Percentiles rank a stretch among this genome's conserved stretches.
phyloP scores from a whole-genome alignment of 2,797 vertebrate genomes.

The Gambusia yucatana region DNA sequence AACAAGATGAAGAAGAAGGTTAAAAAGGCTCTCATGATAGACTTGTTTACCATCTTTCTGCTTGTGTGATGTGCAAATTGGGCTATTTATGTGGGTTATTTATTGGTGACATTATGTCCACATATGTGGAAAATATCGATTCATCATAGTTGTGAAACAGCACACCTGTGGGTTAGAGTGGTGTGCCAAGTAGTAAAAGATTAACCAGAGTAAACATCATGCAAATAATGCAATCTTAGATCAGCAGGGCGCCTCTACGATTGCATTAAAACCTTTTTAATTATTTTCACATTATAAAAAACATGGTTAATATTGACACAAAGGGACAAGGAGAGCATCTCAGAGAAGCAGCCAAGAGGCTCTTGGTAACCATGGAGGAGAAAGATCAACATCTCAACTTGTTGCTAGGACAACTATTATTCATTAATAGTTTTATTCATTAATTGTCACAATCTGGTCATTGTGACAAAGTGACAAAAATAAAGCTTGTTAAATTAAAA shows the following conservation, averaged over 20 bases:
- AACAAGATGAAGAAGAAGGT: constrained; percentile 10
- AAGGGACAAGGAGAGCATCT: too few species aligned
- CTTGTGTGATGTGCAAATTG: background rate
- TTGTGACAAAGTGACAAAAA: too few species aligned
- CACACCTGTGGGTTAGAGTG: constrained; percentile 36
- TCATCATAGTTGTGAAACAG: constrained; percentile 19
- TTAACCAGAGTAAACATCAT: background rate
- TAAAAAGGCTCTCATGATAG: constrained; percentile 8
- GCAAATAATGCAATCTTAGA: background rate
- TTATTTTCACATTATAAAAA: too few species aligned
- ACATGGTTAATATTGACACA: background rate
- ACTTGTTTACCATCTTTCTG: background rate
- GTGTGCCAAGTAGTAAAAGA: background rate
- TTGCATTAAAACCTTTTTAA: background rate
- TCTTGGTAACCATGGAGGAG: too few species aligned
- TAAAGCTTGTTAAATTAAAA: too few species aligned
- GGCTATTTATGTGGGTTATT: background rate
- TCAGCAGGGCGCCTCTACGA: background rate
- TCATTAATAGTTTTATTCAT: too few species aligned
- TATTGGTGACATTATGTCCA: constrained; percentile 23
- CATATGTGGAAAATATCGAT: background rate
- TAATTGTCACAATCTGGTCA: too few species aligned
- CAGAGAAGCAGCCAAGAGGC: too few species aligned
- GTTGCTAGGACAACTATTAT: too few species aligned
- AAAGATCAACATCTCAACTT: too few species aligned